Evolutionary conservation across 2,797 vertebrate genomes (phyloP).

Genomic region (Alcedo quadribrachys): DNA sequence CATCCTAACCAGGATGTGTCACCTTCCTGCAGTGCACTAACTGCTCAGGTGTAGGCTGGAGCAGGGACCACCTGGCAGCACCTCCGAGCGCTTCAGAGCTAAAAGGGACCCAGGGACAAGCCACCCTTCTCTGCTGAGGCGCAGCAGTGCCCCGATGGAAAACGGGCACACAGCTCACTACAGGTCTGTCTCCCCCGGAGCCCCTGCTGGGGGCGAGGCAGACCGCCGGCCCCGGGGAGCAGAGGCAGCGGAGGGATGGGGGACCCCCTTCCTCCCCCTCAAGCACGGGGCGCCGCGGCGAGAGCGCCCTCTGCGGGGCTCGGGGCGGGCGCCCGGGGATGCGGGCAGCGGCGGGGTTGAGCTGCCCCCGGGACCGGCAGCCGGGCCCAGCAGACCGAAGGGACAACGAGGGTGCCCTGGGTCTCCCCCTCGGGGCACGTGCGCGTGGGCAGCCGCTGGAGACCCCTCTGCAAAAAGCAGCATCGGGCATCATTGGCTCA

Average conservation of each 20-base stretch:
- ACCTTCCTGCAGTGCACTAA: neutral
- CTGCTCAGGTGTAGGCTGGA: neutral
- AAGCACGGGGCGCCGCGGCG: too few species aligned
- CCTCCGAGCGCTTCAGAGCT: neutral
- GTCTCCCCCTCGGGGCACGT: neutral
- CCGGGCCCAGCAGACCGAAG: neutral
- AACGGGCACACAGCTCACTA: neutral
- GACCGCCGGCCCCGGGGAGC: too few species aligned
- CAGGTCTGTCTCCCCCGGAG: too few species aligned
- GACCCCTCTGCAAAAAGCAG: neutral
- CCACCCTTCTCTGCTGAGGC: neutral
- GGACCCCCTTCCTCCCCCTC: neutral
- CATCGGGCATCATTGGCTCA: neutral
- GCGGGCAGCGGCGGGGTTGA: too few species aligned
- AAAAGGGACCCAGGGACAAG: neutral
- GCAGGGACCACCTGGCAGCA: neutral
- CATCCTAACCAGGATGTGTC: constrained; percentile 7
- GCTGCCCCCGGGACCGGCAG: too few species aligned
- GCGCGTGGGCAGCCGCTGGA: neutral
- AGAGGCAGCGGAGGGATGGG: too few species aligned
- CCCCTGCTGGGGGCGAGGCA: too few species aligned
- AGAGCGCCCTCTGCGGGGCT: neutral
- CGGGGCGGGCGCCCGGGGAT: neutral
- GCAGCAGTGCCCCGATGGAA: neutral
- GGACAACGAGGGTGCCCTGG: neutral